These are phyloP conservation scores for Pseudomyrmex sp. DNA, from an alignment of 1,140 invertebrate species.

Conservation along the genomic window DNA sequence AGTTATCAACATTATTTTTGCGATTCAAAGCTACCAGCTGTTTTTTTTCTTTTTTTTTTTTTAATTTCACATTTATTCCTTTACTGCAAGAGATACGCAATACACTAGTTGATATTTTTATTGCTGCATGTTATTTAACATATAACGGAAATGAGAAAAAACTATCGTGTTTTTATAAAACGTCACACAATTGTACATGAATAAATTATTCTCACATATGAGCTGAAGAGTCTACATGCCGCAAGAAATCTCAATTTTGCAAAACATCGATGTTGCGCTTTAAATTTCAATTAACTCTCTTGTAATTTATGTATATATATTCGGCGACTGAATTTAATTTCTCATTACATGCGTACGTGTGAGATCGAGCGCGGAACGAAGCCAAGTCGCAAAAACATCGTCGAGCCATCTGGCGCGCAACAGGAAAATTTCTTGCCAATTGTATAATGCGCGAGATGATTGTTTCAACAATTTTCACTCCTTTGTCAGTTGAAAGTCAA, in stretches of 20 bases:
- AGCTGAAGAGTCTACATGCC: neutral
- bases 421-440: conserved; percentile 53
- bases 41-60: no score
- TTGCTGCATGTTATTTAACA: neutral
- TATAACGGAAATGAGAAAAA: neutral
- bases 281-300: conserved; percentile 52
- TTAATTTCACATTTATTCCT: conserved; percentile 4
- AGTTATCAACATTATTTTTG: conserved; percentile 16
- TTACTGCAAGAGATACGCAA: neutral
- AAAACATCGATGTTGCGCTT: neutral
- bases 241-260: neutral
- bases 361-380: conserved; percentile 23
- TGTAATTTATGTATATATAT: conserved; percentile 45
- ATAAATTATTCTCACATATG: neutral
- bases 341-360: conserved; percentile 29
- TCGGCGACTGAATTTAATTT: conserved; percentile 42
- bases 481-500: neutral
- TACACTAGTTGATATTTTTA: neutral
- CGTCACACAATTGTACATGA: conserved; percentile 1
- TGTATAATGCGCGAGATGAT: conserved; percentile 28
- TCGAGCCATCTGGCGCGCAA: conserved; percentile 34
- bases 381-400: conserved; percentile 39
- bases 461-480: neutral
- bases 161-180: neutral
- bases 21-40: neutral